Evolutionary conservation across 2,888 invertebrate genomes (phyloP), one percentile per base, ranked within the genome.

Genomic region (Pharmacophagus antenor): DNA sequence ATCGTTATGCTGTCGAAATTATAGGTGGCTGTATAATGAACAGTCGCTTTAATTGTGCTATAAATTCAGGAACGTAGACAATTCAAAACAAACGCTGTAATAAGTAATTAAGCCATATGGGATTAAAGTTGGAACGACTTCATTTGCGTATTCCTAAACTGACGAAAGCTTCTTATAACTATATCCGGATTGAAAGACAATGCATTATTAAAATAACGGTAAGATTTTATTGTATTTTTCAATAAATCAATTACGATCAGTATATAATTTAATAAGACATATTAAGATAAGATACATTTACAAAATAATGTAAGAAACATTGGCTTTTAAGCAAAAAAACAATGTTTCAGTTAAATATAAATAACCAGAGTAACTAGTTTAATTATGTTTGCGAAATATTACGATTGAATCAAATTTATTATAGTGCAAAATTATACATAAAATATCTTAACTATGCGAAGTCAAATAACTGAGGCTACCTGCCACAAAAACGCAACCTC

Each of bases 1-100:
- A 57, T 51, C 21, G 46, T 47, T 57, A 57, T 17, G 25, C 21
- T 27, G 52, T 41, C 58, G 23, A 52, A 58, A 52, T 58, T 52
- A 48, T 37, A 57, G 31, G n/a, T 22, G 20, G 42, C 21, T 23
- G 10, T 37, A 31, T 46, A 46, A 46, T 44, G 51, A 42, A 44
- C 48, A 21, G 23, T 23, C 25, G 15, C 25, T 21, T 20, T 22
- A 47, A 47, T 15, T 15, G 22, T 15, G 18, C 47, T 5, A 21
- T 37, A 37, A 37, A 37, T n/a, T n/a, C 3, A n/a, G 15, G 6
- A 37, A n/a, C 37, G 37, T 37, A 37, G 37, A 37, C 37, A 37
- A 37, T 37, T 27, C 27, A 27, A 27, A 27, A 6, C 27, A 10
- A 27, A 27, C 27, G n/a, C 37, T 5, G 37, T 6, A 37, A 37